A percentile compares a stretch with the other conserved stretches of the same genome.
These are phyloP conservation scores for Laodelphax striatellus DNA, from an alignment of 1,140 invertebrate genomes.

Conservation along the genomic window DNA sequence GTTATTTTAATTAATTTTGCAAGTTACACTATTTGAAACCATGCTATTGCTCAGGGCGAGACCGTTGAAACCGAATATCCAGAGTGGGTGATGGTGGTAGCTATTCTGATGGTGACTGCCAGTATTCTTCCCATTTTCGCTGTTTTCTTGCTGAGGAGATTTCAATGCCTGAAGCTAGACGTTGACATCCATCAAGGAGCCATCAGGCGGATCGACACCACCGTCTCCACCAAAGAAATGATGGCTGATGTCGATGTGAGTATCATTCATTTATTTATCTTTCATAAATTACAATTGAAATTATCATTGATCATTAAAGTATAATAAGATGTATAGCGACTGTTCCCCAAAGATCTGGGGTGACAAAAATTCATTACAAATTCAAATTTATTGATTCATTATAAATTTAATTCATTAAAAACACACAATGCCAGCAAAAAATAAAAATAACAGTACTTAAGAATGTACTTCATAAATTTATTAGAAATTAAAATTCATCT, in stretches of 20 bases:
- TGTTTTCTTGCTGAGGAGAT: conserved; percentile 66
- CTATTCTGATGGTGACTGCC: conserved; percentile 59
- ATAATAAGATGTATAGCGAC: too few species aligned
- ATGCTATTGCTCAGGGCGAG: conserved; percentile 42
- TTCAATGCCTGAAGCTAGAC: conserved; percentile 71
- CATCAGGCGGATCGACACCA: conserved; percentile 77
- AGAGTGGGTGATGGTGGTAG: conserved; percentile 71
- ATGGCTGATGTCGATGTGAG: conserved; percentile 80
- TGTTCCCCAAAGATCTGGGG: too few species aligned
- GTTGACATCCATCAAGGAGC: conserved; percentile 78
- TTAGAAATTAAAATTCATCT: too few species aligned
- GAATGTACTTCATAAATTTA: too few species aligned
- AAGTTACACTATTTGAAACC: background rate
- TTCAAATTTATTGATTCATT: too few species aligned
- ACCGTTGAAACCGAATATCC: conserved; percentile 62
- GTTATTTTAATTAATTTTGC: background rate
- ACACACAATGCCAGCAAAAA: too few species aligned
- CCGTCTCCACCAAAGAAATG: conserved; percentile 86
- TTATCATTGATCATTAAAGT: too few species aligned
- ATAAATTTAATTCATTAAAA: too few species aligned
- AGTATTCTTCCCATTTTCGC: conserved; percentile 74
- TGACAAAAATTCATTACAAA: too few species aligned
- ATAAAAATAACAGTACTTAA: too few species aligned
- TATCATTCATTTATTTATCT: conserved; percentile 21
- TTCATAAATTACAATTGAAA: too few species aligned